phyloP scores from a whole-genome alignment of 2,888 invertebrate genomes.

The Cephus spinipes region DNA sequence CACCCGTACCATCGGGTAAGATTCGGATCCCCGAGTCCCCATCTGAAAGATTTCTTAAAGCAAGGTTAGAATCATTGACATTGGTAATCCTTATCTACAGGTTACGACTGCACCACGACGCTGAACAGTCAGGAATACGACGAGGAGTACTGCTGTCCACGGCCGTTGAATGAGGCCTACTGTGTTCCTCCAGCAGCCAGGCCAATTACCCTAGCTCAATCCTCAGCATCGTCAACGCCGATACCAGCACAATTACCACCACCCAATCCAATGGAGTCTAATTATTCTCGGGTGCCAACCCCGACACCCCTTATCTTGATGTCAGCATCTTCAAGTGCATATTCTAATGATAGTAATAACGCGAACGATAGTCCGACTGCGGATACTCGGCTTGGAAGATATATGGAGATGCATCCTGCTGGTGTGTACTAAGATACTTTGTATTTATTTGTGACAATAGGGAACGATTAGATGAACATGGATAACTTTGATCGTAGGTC shows the following conservation, averaged over 20 bases:
- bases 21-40: conserved; percentile 3
- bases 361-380: not conserved
- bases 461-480: not conserved
- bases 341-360: not conserved
- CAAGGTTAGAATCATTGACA: not conserved
- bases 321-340: conserved; percentile 27
- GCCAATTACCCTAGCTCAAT: conserved; percentile 59
- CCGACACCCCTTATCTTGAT: conserved; percentile 46
- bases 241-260: conserved; percentile 45
- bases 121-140: conserved; percentile 44
- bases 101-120: conserved; percentile 25
- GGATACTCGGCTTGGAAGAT: conserved; percentile 42
- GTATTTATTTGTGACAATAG: not conserved
- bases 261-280: conserved; percentile 48
- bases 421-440: conserved; percentile 48
- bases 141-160: conserved; percentile 66
- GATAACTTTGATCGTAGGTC: not conserved
- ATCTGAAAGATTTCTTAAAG: not conserved
- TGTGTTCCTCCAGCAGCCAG: conserved; percentile 68
- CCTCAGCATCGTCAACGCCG: conserved; percentile 25
- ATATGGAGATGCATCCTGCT: conserved; percentile 68
- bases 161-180: conserved; percentile 67
- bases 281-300: conserved; percentile 54
- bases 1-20: conserved; percentile 36
- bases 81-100: not conserved